Base-by-base conservation (phyloP, 2,797 vertebrate genomes). In the Botia kubotai region DNA sequence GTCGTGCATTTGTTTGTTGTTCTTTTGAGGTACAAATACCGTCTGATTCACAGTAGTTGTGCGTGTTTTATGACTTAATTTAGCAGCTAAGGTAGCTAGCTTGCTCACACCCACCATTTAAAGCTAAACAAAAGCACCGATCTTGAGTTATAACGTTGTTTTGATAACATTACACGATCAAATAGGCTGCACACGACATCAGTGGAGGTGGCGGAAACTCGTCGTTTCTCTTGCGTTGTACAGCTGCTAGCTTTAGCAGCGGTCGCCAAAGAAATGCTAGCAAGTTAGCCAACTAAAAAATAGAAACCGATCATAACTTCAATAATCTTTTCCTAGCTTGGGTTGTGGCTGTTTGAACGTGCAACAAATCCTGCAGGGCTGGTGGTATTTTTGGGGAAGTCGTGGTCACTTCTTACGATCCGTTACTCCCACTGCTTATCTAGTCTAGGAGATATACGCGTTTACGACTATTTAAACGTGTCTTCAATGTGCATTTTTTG, bases 121-220 rank as follows among this genome's bases (percentile, higher is more conserved):
- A 80, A 17, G n/a, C 23, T 29, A 17, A 36, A 68, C 71, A 74
- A 74, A 80, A 68, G 71, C 29, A 17, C 0, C 13, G 2, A 60
- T 74, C 23, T 68, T 1, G 8, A 12, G 43, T 21, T 23, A 12
- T 36, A 72, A 36, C 71, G 62, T 33, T 2, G 52, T 74, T 80
- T 33, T 53, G 48, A 17, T n/a, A 0, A 17, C 0, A 36, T 11
- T 12, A 26, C 21, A 57, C 21, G 13, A 16, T 0, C 48, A 26
- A 33, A 48, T 93, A 60, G 50, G 23, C 33, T 10, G 39, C 52
- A 21, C 39, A 10, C 12, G 13, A 48, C 58, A 21, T 5, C 13
- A 8, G 1, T 86, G 94, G 82, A 89, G 89, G 87, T 57, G 33
- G 48, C 74, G 74, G 80, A 82, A 82, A 77, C 74, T 21, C 74